Evolutionary conservation across 2,888 invertebrate species (phyloP).

Genomic region (Pammene fasciana): DNA sequence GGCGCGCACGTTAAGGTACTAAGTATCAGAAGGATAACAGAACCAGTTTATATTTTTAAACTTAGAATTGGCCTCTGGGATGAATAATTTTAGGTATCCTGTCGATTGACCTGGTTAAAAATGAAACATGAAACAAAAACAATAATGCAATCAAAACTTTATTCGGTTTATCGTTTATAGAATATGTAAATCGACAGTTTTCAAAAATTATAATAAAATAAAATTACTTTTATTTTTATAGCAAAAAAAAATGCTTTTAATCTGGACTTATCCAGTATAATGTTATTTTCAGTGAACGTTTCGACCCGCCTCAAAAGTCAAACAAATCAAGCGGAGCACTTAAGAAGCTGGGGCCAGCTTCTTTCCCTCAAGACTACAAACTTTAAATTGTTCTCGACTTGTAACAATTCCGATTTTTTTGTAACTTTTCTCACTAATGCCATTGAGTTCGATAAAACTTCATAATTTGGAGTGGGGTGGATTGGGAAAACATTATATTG

Average conservation of each 20-base stretch:
- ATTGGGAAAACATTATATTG: background rate
- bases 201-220: too few relatives aligned
- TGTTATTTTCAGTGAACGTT: slow-evolving; percentile 7
- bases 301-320: slow-evolving; percentile 63
- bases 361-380: slow-evolving; percentile 58
- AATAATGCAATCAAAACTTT: too few relatives aligned
- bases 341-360: slow-evolving; percentile 53
- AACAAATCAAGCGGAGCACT: slow-evolving; percentile 74
- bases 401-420: slow-evolving; percentile 59
- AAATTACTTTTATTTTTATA: background rate
- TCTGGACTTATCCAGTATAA: background rate
- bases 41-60: too few relatives aligned
- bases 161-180: too few relatives aligned
- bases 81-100: too few relatives aligned
- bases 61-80: too few relatives aligned
- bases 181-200: too few relatives aligned
- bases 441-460: slow-evolving; percentile 44
- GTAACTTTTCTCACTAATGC: slow-evolving; percentile 48
- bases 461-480: slow-evolving; percentile 27
- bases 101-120: too few relatives aligned
- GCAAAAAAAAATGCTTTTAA: background rate
- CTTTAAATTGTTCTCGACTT: slow-evolving; percentile 69
- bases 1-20: too few relatives aligned
- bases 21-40: too few relatives aligned
- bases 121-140: too few relatives aligned